A percentile compares a stretch with the other conserved stretches of the same genome.
phyloP scores from a whole-genome alignment of 1,140 invertebrate genomes.

The Bombyx mori region ASM3026992v2 NC_085129.1:5679001-5679500 shows the following conservation, averaged over 20 bases:
- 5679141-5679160: constrained; percentile 61
- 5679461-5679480: too few species aligned
- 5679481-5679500: too few species aligned
- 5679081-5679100: constrained; percentile 19
- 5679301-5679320: constrained; percentile 20
- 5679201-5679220: constrained; percentile 52
- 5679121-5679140: constrained; percentile 61
- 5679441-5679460: too few species aligned
- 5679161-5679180: constrained; percentile 46
- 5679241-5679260: constrained; percentile 46
- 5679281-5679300: constrained; percentile 19
- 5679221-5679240: constrained; percentile 41
- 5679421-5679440: too few species aligned
- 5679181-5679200: constrained; percentile 35
- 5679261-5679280: constrained; percentile 2
- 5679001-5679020: too few species aligned
- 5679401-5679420: too few species aligned
- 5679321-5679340: constrained; percentile 38
- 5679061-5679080: constrained; percentile 7
- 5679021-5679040: too few species aligned
- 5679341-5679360: constrained; percentile 3
- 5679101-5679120: constrained; percentile 26
- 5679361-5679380: not conserved
- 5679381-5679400: not conserved
- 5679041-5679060: too few species aligned